These are phyloP conservation scores for Gymnothorax javanicus DNA, from an alignment of 2,797 vertebrate species.

Conservation along the genomic window DNA sequence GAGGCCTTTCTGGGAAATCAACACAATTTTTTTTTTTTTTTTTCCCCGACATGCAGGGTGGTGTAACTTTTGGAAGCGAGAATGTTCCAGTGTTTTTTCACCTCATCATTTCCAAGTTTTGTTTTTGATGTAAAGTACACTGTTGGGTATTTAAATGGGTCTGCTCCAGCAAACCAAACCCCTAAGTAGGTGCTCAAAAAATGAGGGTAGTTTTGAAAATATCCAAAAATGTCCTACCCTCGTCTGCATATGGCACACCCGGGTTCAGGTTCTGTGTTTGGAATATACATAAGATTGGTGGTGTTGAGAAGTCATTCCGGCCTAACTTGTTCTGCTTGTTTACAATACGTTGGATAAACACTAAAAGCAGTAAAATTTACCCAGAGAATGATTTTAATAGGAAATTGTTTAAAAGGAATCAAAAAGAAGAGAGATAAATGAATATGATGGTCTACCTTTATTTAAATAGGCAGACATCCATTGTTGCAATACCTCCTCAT, in stretches of 20 bases:
- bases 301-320: constrained; percentile 37
- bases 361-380: neutral
- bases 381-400: neutral
- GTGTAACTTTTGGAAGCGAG: neutral
- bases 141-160: neutral
- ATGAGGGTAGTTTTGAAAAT: no score
- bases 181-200: neutral
- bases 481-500: no score
- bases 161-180: neutral
- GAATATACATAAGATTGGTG: constrained; percentile 35
- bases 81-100: neutral
- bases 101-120: neutral
- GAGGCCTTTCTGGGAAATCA: no score
- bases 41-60: no score
- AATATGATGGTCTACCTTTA: no score
- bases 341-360: constrained; percentile 7
- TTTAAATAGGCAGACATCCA: no score
- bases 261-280: constrained; percentile 43
- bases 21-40: no score
- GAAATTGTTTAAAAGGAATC: no score
- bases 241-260: neutral
- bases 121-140: neutral
- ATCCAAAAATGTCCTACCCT: neutral
- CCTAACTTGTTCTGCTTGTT: constrained; percentile 53
- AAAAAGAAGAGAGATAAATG: no score